Percentiles rank a stretch among this genome's conserved stretches.
These are phyloP conservation scores for Alviniconcha strummeri DNA, from an alignment of 2,888 invertebrate species.

Conservation along the genomic window DNA sequence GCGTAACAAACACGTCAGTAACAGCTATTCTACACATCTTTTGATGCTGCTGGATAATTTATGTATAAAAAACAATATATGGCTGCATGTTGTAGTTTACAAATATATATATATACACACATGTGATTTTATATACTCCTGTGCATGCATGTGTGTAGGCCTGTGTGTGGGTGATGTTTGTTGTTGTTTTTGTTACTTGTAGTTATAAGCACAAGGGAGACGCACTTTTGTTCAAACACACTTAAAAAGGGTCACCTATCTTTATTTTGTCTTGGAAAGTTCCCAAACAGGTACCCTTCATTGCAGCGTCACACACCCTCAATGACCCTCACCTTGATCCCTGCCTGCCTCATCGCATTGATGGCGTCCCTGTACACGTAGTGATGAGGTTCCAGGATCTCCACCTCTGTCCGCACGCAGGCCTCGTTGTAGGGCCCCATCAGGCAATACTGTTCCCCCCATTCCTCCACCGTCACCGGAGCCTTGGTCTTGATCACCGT, in stretches of 20 bases:
- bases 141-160: background rate
- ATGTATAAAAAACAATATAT: too few relatives aligned
- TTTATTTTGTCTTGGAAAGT: too few relatives aligned
- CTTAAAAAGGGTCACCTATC: too few relatives aligned
- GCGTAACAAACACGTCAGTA: too few relatives aligned
- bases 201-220: too few relatives aligned
- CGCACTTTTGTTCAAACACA: too few relatives aligned
- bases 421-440: constrained; percentile 96
- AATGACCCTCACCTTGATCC: constrained; percentile 85
- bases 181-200: too few relatives aligned
- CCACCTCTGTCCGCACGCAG: constrained; percentile 95
- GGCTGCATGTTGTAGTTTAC: background rate
- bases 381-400: constrained; percentile 85
- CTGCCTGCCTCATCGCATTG: constrained; percentile 80
- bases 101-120: background rate
- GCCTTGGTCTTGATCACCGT: constrained; percentile 99
- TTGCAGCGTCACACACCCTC: too few relatives aligned
- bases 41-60: too few relatives aligned
- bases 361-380: constrained; percentile 76
- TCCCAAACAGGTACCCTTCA: too few relatives aligned
- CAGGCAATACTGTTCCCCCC: constrained; percentile 97
- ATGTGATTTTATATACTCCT: background rate
- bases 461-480: constrained; percentile 95
- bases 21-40: too few relatives aligned
- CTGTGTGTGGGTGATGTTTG: background rate